phyloP scores from a whole-genome alignment of 2,113 vertebrate genomes.

The Nestor notabilis region DNA sequence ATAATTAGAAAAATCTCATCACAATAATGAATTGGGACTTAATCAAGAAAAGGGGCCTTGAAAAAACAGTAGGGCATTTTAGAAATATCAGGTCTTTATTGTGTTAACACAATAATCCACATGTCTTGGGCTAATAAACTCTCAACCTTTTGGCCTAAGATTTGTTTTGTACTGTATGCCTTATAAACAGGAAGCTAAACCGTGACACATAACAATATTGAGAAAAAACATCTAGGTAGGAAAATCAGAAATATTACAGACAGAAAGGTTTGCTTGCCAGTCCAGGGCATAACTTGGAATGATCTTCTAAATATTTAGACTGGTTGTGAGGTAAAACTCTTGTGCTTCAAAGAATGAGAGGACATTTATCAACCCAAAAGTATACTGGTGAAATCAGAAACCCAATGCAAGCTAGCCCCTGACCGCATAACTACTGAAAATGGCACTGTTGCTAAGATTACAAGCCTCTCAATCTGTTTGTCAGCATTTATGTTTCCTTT shows the following conservation, averaged over 20 bases:
- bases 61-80: neutral
- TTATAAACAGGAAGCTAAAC: neutral
- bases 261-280: neutral
- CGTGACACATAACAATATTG: neutral
- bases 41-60: neutral
- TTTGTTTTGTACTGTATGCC: neutral
- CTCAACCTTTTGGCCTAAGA: neutral
- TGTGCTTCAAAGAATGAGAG: neutral
- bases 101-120: neutral
- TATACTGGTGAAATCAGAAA: neutral
- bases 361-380: fast-evolving
- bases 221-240: neutral
- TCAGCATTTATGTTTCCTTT: neutral
- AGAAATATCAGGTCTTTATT: neutral
- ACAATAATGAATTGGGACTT: neutral
- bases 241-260: neutral
- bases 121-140: neutral
- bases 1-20: neutral
- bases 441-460: neutral
- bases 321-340: neutral
- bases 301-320: neutral
- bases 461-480: neutral
- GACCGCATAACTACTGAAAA: neutral
- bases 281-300: neutral
- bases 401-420: neutral